Evolutionary conservation across 1,140 invertebrate genomes (phyloP), one percentile per base, ranked within the genome.

Genomic region (Manduca sexta): DNA sequence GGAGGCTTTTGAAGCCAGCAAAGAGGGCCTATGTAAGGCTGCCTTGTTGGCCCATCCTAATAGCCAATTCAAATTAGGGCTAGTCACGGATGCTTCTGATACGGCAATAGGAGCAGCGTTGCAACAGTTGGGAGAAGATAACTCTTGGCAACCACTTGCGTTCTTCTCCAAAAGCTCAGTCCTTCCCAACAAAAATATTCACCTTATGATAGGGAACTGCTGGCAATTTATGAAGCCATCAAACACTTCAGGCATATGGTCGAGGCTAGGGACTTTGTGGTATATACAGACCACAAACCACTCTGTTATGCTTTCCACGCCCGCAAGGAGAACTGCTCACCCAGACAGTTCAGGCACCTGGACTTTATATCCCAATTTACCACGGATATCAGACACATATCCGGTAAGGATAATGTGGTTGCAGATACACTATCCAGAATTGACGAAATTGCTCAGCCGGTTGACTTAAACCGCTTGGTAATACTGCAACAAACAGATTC

Each of bases 41-140:
- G 37, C 47, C 7, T 17, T 50, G 15, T 40, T 50, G 1, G 49
- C 54, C n/a, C 63, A 72, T 44, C 72, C 84, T 10, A 42, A 71
- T 29, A 68, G 61, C 38, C 12, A 49, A 0, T 45, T 74, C 49
- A 39, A 49, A 14, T 69, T 86, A 47, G 52, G 68, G 1, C 16
- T 85, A 11, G 77, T 73, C 0, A 76, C 74, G 1, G 85, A 86
- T 38, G 79, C 81, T 0, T 77, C 60, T 2, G 60, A 74, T 13
- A 34, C 26, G 12, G 82, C 71, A 0, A 51, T 83, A 0, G 74
- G 74, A 6, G 53, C 58, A 0, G 64, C 78, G 0, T 41, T 83
- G 11, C 64, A 62, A n/a, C 77, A 83, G 33, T 45, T 43, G 40
- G 33, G 49, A 41, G 39, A 54, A 16, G 48, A 64, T 38, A 47